Evolutionary conservation across 2,888 invertebrate species (phyloP).

Genomic region (Tenthredo notha): DNA sequence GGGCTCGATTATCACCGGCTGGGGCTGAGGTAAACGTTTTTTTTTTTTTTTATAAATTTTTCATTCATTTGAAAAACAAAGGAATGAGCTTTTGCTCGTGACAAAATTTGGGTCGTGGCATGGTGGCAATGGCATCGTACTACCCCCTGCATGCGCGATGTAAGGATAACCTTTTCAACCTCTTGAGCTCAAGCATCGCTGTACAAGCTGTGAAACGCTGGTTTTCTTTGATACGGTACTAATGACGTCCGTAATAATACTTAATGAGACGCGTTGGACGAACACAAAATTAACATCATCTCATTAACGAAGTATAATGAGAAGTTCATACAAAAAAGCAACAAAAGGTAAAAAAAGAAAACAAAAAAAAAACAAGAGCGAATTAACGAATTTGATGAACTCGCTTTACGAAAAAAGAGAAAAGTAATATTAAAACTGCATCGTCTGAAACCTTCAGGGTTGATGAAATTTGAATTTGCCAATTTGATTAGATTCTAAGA

Average conservation of each 20-base stretch:
- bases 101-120: background rate
- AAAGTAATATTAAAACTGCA: background rate
- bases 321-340: background rate
- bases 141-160: background rate
- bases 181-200: slow-evolving; percentile 8
- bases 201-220: background rate
- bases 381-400: background rate
- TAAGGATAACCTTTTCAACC: slow-evolving; percentile 18
- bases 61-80: background rate
- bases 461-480: background rate
- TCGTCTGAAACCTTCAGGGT: no score
- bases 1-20: no score
- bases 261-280: slow-evolving; percentile 23
- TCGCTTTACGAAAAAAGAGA: background rate
- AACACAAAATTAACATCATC: slow-evolving; percentile 27
- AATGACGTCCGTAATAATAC: slow-evolving; percentile 37
- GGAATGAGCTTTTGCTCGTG: background rate
- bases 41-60: no score
- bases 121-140: no score
- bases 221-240: background rate
- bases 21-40: no score
- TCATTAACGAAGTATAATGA: slow-evolving; percentile 23
- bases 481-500: background rate
- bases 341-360: background rate
- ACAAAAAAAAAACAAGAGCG: background rate